Evolutionary conservation across 2,888 invertebrate genomes (phyloP).

Genomic region (Perithous albicinctus): DNA sequence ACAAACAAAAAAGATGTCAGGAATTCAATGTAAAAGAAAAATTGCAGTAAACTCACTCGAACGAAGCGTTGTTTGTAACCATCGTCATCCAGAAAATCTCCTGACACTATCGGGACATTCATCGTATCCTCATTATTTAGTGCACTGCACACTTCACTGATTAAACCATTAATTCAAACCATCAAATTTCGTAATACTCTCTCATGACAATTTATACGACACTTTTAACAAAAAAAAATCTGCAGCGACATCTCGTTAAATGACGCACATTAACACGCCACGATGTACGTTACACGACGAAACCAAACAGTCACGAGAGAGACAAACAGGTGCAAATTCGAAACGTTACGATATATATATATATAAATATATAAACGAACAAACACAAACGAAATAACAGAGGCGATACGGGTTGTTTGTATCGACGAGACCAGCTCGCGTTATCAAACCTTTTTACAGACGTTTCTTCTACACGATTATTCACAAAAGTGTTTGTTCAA

Average conservation of each 20-base stretch:
- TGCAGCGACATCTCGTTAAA: constrained; percentile 23
- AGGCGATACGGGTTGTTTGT: constrained; percentile 45
- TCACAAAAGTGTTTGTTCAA: neutral
- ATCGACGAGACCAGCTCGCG: constrained; percentile 34
- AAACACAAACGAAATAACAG: neutral
- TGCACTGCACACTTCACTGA: constrained; percentile 11
- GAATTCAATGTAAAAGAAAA: neutral
- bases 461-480: neutral
- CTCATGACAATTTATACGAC: no score
- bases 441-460: neutral
- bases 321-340: constrained; percentile 34
- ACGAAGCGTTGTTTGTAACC: constrained; percentile 82
- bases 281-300: constrained; percentile 23
- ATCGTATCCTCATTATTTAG: constrained; percentile 77
- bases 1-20: no score
- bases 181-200: no score
- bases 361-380: constrained; percentile 2
- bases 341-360: neutral
- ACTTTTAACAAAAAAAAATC: constrained; percentile 5
- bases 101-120: constrained; percentile 83
- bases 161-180: neutral
- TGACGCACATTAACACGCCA: constrained; percentile 25
- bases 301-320: constrained; percentile 1
- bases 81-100: constrained; percentile 81
- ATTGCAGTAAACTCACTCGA: constrained; percentile 77